Conservation (phyloP, 2,113 vertebrate species). For the Oncorhynchus masou region DNA sequence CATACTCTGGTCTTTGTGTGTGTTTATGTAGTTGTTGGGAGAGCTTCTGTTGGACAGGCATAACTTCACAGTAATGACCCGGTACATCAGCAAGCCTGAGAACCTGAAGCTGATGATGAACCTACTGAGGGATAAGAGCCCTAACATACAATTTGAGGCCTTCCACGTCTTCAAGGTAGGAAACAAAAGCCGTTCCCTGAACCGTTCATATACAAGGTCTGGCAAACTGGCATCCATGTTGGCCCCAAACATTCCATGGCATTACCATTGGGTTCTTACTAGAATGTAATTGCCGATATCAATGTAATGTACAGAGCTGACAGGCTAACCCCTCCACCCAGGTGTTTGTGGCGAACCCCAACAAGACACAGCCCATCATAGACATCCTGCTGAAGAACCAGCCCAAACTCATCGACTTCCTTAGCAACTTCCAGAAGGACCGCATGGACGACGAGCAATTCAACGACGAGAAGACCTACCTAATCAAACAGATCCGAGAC, state of each 20-base stretch:
- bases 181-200: background rate
- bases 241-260: background rate
- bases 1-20: background rate
- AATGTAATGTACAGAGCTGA: no score
- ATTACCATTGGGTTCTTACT: background rate
- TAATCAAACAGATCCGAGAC: slow-evolving; percentile 89
- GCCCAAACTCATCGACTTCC: slow-evolving; percentile 87
- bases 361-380: slow-evolving; percentile 86
- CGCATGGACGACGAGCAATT: slow-evolving; percentile 86
- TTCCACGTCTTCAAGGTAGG: slow-evolving; percentile 89
- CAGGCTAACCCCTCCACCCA: slow-evolving; percentile 49
- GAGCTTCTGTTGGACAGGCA: slow-evolving; percentile 85
- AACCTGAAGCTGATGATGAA: slow-evolving; percentile 91
- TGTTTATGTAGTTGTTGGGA: slow-evolving; percentile 75
- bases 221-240: background rate
- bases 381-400: slow-evolving; percentile 90
- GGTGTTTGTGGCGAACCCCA: slow-evolving; percentile 90
- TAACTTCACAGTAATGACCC: slow-evolving; percentile 86
- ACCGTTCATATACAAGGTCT: background rate
- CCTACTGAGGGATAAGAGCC: slow-evolving; percentile 84
- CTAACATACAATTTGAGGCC: slow-evolving; percentile 89
- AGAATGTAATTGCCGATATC: background rate
- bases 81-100: slow-evolving; percentile 87
- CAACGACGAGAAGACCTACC: slow-evolving; percentile 86
- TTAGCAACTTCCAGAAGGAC: slow-evolving; percentile 88